Conservation (phyloP, 2,113 vertebrate species). For the Phalacrocorax brasilianus region DNA sequence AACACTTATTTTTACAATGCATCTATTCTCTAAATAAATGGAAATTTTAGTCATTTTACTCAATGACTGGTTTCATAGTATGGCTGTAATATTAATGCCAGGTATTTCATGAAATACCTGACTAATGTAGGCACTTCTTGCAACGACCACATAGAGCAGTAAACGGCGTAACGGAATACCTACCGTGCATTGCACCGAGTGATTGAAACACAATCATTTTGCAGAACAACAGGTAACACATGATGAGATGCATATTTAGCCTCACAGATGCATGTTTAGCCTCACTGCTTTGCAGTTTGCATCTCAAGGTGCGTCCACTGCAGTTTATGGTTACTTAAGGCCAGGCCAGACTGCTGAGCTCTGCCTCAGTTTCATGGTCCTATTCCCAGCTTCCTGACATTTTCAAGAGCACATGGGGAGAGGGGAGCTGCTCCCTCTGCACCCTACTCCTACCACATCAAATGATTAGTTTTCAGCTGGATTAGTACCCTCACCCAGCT, state of each 20-base stretch:
- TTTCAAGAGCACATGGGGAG: not conserved
- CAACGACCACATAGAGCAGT: not conserved
- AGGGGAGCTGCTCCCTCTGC: not conserved
- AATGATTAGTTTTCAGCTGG: not conserved
- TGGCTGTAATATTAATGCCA: not conserved
- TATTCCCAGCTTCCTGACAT: not conserved
- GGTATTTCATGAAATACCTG: not conserved
- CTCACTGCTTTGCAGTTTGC: not conserved
- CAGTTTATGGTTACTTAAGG: not conserved
- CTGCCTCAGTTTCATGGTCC: not conserved
- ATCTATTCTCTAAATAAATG: not conserved
- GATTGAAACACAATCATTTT: not conserved
- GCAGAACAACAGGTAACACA: not conserved
- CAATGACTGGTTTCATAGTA: not conserved
- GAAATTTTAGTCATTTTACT: not conserved
- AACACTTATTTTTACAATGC: not conserved
- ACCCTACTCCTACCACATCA: not conserved
- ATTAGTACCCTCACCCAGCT: not conserved
- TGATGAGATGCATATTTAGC: not conserved
- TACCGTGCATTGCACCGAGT: rapidly evolving
- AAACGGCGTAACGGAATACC: not conserved
- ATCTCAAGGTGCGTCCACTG: not conserved
- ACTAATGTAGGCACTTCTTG: not conserved
- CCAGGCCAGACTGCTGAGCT: not conserved
- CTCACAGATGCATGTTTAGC: not conserved